Evolutionary conservation across 2,113 vertebrate species (phyloP).

Genomic region (Meleagris gallopavo): DNA sequence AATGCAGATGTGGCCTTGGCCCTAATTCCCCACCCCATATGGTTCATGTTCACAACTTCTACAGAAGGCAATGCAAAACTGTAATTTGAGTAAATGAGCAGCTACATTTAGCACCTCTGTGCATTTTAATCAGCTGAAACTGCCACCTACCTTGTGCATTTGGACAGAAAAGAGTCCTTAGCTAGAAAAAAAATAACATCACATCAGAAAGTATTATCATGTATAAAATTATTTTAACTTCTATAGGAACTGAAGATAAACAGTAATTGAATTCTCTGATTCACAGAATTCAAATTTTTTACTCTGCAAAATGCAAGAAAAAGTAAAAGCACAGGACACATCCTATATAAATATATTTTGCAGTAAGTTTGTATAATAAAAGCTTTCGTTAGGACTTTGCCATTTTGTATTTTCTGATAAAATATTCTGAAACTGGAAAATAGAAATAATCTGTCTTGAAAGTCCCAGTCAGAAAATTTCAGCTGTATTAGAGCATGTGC

Average conservation of each 20-base stretch:
- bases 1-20: background rate
- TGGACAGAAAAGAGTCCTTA: background rate
- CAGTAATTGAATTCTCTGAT: background rate
- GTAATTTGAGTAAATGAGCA: background rate
- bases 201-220: background rate
- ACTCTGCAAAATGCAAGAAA: background rate
- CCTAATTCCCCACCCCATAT: background rate
- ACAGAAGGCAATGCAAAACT: background rate
- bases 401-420: background rate
- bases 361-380: background rate
- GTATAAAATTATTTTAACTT: background rate
- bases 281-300: background rate
- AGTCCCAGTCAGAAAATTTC: background rate
- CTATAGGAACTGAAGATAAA: background rate
- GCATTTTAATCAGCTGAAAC: constrained; percentile 10
- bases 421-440: background rate
- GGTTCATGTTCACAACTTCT: constrained; percentile 13
- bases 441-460: background rate
- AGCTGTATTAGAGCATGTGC: background rate
- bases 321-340: background rate
- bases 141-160: background rate
- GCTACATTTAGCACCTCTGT: background rate
- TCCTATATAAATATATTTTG: background rate
- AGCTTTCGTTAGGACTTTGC: background rate
- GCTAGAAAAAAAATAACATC: background rate